These are phyloP conservation scores for Onychomys leucogaster DNA, from an alignment of 2,797 vertebrate species.

Conservation along the genomic window DNA sequence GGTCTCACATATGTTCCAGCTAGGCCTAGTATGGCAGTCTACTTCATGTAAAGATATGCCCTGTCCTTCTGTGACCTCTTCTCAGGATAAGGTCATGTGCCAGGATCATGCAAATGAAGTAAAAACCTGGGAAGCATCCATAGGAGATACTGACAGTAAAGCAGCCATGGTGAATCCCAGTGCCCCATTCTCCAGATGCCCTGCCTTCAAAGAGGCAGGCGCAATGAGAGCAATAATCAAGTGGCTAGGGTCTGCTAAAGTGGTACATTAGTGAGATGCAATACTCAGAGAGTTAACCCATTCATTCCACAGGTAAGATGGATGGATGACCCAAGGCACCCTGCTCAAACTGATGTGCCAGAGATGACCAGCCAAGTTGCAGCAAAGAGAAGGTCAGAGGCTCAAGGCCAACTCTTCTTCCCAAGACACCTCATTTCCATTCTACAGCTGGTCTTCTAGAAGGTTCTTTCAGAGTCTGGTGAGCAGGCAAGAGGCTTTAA, in stretches of 20 bases:
- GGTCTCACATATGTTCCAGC: not conserved
- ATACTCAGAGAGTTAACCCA: not conserved
- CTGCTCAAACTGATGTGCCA: not conserved
- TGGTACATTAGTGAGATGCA: not conserved
- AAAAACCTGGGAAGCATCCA: not conserved
- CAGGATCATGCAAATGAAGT: not conserved
- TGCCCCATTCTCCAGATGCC: not conserved
- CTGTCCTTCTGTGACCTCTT: not conserved
- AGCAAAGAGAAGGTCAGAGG: not conserved
- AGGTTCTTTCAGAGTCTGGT: not conserved
- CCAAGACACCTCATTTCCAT: not conserved
- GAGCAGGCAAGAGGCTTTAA: constrained; percentile 51
- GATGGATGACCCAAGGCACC: not conserved
- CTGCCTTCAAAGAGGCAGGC: not conserved
- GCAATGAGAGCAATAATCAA: not conserved
- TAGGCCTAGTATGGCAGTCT: not conserved
- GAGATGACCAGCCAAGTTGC: not conserved
- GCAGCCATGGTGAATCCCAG: not conserved
- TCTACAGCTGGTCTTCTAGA: not conserved
- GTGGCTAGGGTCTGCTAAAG: not conserved
- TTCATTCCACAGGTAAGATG: not conserved
- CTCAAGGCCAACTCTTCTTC: not conserved
- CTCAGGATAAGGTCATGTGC: not conserved
- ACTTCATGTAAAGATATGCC: not conserved
- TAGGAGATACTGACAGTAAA: not conserved